Evolutionary conservation across 1,140 invertebrate genomes (phyloP), one percentile per base, ranked within the genome.

Genomic region (Euura lappo): DNA sequence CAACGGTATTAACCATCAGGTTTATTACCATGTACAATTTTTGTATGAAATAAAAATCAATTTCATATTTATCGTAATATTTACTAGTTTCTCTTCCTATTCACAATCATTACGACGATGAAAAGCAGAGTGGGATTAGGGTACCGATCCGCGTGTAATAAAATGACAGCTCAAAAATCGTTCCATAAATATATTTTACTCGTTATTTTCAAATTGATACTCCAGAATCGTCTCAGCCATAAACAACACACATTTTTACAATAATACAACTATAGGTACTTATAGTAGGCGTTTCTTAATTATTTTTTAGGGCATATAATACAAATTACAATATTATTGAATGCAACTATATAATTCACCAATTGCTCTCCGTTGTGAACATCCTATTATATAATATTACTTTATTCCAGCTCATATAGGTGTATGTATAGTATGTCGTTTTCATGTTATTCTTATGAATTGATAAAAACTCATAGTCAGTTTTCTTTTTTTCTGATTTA

Each of bases 1-100:
- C 51, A 4, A 60, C 51, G 51, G 51, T 28, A 28, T 28, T 28
- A 28, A 28, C 28, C 28, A 28, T 28, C 28, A 28, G 28, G 13
- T 60, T 60, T 60, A 60, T 60, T 60, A n/a, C 51, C 13, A 6
- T 60, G 51, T 60, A 6, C 51, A 60, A 60, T 8, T 60, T 60
- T 60, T 60, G 51, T 60, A 60, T 60, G 51, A 60, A 60, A 60
- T 60, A 60, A 60, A 60, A 60, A 60, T 60, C 51, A 60, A 60
- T 60, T 60, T 60, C 51, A 8, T 60, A 60, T 60, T 28, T 60
- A 11, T 11, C 51, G 51, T 28, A 28, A 28, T 28, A 28, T 28
- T 28, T 28, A 28, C 28, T 28, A 28, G 28, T 28, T 28, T 28
- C 28, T 28, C 28, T 28, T 28, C 28, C 28, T 1, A 28, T 28